phyloP scores from a whole-genome alignment of 2,113 vertebrate species.

The Syngnathus scovelli region DNA sequence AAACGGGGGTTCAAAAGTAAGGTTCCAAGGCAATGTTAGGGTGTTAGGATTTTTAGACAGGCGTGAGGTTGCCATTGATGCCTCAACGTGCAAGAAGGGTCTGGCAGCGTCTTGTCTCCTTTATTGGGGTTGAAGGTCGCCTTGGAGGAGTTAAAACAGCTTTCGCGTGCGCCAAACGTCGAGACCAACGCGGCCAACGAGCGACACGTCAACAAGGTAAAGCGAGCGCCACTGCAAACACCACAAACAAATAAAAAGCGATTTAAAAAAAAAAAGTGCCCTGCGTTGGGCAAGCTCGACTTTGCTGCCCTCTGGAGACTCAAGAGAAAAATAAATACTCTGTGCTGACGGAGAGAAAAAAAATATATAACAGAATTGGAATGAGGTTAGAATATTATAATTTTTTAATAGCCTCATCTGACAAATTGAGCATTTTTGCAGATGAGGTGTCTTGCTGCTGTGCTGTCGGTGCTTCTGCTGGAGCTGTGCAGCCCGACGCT shows the following conservation, averaged over 20 bases:
- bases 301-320: not conserved
- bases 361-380: no score
- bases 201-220: not conserved
- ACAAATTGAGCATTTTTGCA: not conserved
- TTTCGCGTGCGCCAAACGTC: not conserved
- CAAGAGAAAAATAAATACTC: not conserved
- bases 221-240: not conserved
- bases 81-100: not conserved
- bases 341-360: not conserved
- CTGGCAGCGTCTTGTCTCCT: no score
- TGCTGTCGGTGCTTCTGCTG: constrained; percentile 29
- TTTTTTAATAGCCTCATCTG: not conserved
- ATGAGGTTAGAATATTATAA: no score
- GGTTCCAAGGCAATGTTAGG: not conserved
- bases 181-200: not conserved
- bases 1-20: not conserved
- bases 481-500: constrained; percentile 37
- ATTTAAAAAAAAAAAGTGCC: not conserved
- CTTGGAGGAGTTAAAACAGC: not conserved
- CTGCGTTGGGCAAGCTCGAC: not conserved
- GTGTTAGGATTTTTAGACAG: not conserved
- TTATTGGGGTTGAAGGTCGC: not conserved
- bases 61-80: not conserved
- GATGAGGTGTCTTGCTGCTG: constrained; percentile 52
- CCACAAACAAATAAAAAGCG: not conserved